Evolutionary conservation across 2,113 vertebrate species (phyloP).

Genomic region (Gnathonemus longibarbis): DNA sequence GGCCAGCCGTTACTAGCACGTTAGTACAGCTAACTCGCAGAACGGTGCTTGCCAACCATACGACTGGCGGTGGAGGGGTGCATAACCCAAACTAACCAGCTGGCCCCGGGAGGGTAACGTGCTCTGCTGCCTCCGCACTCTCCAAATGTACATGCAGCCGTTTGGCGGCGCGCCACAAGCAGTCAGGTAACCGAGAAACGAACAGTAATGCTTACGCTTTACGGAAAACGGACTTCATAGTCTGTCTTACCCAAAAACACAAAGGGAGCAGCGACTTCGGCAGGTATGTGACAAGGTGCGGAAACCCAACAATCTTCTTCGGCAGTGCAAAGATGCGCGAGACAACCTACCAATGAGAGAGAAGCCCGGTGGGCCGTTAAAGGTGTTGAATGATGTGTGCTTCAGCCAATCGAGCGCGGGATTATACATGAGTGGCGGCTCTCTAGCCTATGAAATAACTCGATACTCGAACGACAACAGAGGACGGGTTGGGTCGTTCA

Average conservation of each 20-base stretch:
- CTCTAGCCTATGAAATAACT: neutral
- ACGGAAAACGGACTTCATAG: too few relatives aligned
- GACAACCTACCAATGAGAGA: slow-evolving; percentile 12
- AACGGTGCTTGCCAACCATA: neutral
- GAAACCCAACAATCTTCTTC: slow-evolving; percentile 8
- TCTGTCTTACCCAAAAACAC: neutral
- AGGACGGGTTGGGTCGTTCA: neutral
- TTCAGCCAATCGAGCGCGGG: neutral
- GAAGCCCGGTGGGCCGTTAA: too few relatives aligned
- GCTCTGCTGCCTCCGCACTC: neutral
- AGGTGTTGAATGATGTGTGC: neutral
- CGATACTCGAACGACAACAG: neutral
- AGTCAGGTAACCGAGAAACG: neutral
- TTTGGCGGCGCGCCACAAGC: neutral
- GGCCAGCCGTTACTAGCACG: neutral
- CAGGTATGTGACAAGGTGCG: neutral
- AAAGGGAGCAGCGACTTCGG: neutral
- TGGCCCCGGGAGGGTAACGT: neutral
- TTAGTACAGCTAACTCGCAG: neutral
- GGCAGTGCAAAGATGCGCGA: neutral
- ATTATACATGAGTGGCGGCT: neutral
- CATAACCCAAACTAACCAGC: neutral
- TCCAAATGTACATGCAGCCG: neutral
- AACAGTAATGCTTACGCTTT: neutral
- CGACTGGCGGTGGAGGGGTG: neutral